phyloP scores from a whole-genome alignment of 2,113 vertebrate genomes.

The Porphyrio hochstetteri region DNA sequence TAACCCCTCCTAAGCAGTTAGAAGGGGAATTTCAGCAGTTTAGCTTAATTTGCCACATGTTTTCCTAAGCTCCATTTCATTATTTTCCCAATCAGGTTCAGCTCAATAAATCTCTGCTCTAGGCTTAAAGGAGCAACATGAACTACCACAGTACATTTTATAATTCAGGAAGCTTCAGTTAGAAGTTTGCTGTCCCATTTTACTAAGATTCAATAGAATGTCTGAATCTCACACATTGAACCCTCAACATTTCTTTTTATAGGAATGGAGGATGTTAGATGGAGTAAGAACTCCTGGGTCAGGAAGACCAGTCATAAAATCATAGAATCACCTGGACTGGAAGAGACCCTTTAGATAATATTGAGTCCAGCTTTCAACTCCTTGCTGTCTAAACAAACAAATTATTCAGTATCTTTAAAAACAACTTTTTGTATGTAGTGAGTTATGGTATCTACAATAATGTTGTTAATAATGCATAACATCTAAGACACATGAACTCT shows the following conservation, averaged over 20 bases:
- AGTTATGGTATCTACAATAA: not conserved
- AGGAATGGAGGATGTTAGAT: not conserved
- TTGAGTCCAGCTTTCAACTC: too few relatives aligned
- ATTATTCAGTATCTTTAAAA: not conserved
- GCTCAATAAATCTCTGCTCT: not conserved
- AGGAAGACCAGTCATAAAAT: not conserved
- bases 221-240: slow-evolving; percentile 8
- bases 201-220: not conserved
- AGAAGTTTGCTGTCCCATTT: not conserved
- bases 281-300: not conserved
- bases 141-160: not conserved
- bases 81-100: not conserved
- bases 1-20: not conserved
- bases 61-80: not conserved
- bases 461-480: not conserved
- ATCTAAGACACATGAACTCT: not conserved
- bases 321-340: too few relatives aligned
- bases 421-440: not conserved
- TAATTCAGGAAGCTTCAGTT: not conserved
- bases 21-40: not conserved
- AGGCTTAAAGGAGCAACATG: not conserved
- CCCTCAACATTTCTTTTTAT: not conserved
- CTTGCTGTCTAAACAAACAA: not conserved
- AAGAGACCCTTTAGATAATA: too few relatives aligned
- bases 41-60: not conserved